These are phyloP conservation scores for Limnephilus lunatus DNA, from an alignment of 2,888 invertebrate species.

Conservation along the genomic window DNA sequence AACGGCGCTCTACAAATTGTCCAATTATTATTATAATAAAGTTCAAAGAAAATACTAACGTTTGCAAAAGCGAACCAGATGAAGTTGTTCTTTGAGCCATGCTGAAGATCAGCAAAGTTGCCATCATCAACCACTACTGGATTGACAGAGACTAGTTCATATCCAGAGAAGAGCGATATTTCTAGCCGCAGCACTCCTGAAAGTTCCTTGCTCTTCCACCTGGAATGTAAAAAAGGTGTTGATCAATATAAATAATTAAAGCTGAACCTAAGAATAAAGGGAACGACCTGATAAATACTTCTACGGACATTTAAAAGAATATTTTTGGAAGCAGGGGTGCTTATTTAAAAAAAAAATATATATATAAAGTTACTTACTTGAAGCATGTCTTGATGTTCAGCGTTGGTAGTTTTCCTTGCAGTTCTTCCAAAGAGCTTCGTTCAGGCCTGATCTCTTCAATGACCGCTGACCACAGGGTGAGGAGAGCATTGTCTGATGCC, in stretches of 20 bases:
- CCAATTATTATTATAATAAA: too few species aligned
- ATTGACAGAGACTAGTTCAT: conserved; percentile 78
- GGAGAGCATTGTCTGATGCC: conserved; percentile 76
- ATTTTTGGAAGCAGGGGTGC: too few species aligned
- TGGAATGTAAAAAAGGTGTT: conserved; percentile 67
- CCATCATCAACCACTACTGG: conserved; percentile 78
- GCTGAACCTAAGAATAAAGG: conserved; percentile 61
- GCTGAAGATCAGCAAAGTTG: conserved; percentile 79
- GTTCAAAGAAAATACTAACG: conserved; percentile 71
- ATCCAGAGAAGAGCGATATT: conserved; percentile 81
- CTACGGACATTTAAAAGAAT: too few species aligned
- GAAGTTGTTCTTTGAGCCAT: conserved; percentile 79
- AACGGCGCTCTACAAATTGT: too few species aligned
- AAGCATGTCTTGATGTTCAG: conserved; percentile 81
- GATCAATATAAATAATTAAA: not conserved
- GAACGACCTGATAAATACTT: not conserved
- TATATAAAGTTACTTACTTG: conserved; percentile 71
- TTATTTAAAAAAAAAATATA: not conserved
- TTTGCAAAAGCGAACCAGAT: conserved; percentile 83
- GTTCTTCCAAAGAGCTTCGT: conserved; percentile 80
- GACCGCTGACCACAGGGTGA: conserved; percentile 81
- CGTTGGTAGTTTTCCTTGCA: conserved; percentile 82
- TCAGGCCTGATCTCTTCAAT: conserved; percentile 81
- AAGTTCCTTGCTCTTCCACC: conserved; percentile 80
- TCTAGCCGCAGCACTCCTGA: conserved; percentile 81